Base-by-base conservation (phyloP, 2,797 vertebrate species). In the Spinibarbus caldwelli region DNA sequence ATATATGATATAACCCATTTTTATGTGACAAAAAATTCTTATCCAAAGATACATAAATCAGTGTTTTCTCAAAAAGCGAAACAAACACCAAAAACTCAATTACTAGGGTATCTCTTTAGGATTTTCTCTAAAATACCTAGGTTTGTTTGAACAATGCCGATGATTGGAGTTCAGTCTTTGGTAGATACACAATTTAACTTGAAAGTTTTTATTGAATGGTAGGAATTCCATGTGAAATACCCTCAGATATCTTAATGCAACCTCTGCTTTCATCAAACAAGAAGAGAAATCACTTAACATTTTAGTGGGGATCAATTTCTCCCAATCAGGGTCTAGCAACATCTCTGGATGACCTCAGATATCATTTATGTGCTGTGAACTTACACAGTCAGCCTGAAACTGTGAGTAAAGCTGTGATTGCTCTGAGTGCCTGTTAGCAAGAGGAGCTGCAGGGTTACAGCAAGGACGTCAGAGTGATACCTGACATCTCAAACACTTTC, bases 351-450 rank as follows among this genome's bases (percentile, higher is more conserved):
- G 36, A 68, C 29, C n/a, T 6, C 21, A 62, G 43, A 49, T 85
- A 83, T 72, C 64, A 43, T 64, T n/a, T 47, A 64, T 64, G 36
- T 52, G 29, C 23, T 3, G 36, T 82, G 72, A 78, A 72, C 52
- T 70, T 82, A 34, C 38, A 59, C 31, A 78, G 54, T 52, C 52
- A 21, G 64, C 34, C 23, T 82, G 83, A 86, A 82, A 73, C 79
- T 78, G 83, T 72, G 83, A 64, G 23, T 85, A 68, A 85, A 23
- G 47, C 29, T 41, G 26, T 5, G 45, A 23, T 64, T 15, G 29
- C 78, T 64, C 29, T 21, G 34, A 47, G 59, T 29, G 36, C 19
- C 21, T 82, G 43, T 45, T 29, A 57, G 83, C 29, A 15, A 83
- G n/a, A n/a, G 66, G 47, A 64, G 67, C 41, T 49, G 77, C 81